Evolutionary conservation across 2,797 vertebrate genomes (phyloP).

Genomic region (Karalla daura): DNA sequence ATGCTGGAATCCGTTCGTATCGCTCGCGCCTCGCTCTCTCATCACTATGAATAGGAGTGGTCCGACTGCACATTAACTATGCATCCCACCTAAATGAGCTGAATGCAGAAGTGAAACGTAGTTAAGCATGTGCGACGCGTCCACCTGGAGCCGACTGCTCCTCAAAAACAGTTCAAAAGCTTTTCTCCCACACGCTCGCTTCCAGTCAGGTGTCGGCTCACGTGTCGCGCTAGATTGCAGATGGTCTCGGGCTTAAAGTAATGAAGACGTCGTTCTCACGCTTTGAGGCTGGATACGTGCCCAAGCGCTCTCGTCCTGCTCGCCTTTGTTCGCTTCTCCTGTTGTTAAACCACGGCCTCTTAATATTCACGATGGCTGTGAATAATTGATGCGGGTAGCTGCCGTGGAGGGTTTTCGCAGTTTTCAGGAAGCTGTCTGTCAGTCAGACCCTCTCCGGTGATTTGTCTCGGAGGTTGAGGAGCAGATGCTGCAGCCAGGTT

Average conservation of each 20-base stretch:
- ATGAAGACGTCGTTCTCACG: constrained; percentile 20
- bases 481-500: constrained; percentile 43
- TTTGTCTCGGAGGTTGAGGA: constrained; percentile 57
- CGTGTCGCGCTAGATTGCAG: background rate
- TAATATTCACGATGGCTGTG: constrained; percentile 33
- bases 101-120: constrained; percentile 4
- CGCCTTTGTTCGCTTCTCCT: background rate
- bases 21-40: constrained; percentile 1
- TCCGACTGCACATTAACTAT: constrained; percentile 24
- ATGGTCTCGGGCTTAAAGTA: constrained; percentile 5
- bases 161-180: constrained; percentile 3
- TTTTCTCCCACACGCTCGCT: background rate
- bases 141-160: constrained; percentile 13
- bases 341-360: constrained; percentile 5
- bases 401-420: constrained; percentile 3
- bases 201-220: constrained; percentile 34
- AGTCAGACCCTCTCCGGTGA: constrained; percentile 41
- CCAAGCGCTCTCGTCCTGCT: background rate
- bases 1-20: background rate
- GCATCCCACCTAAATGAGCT: constrained; percentile 33
- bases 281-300: constrained; percentile 7
- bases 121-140: background rate
- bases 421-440: constrained; percentile 37
- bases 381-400: constrained; percentile 12
- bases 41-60: constrained; percentile 14